A percentile compares a stretch with the other conserved stretches of the same genome.
Conservation (phyloP, 2,113 vertebrate genomes). For the Aspiorhynchus laticeps region DNA sequence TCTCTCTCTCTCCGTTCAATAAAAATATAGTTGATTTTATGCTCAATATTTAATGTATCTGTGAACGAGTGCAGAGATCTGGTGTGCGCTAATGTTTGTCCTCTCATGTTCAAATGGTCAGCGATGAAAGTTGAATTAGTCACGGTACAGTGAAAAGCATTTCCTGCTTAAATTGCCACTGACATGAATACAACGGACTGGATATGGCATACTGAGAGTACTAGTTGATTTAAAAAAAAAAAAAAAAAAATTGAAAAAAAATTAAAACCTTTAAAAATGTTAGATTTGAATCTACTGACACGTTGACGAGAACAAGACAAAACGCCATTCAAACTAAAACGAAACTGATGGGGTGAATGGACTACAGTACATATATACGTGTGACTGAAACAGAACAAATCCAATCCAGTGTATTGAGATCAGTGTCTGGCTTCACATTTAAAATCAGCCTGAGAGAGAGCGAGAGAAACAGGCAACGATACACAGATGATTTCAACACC, state of each 20-base stretch:
- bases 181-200: slow-evolving; percentile 33
- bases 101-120: slow-evolving; percentile 11
- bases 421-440: slow-evolving; percentile 21
- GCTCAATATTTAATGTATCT: slow-evolving; percentile 14
- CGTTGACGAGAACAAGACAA: background rate
- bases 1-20: slow-evolving; percentile 18
- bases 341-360: background rate
- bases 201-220: slow-evolving; percentile 19
- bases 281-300: background rate
- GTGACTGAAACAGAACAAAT: slow-evolving; percentile 20
- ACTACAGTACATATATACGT: background rate
- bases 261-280: background rate
- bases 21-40: slow-evolving; percentile 48
- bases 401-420: slow-evolving; percentile 51
- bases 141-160: slow-evolving; percentile 39
- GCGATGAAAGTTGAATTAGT: slow-evolving; percentile 18
- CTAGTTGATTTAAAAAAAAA: background rate
- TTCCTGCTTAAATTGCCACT: background rate
- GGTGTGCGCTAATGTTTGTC: background rate
- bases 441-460: background rate
- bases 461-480: background rate
- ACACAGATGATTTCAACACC: no score
- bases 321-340: background rate
- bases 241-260: no score
- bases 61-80: background rate